These are phyloP conservation scores for Amblyjoppa fuscipennis DNA, from an alignment of 2,888 invertebrate species.

Conservation along the genomic window DNA sequence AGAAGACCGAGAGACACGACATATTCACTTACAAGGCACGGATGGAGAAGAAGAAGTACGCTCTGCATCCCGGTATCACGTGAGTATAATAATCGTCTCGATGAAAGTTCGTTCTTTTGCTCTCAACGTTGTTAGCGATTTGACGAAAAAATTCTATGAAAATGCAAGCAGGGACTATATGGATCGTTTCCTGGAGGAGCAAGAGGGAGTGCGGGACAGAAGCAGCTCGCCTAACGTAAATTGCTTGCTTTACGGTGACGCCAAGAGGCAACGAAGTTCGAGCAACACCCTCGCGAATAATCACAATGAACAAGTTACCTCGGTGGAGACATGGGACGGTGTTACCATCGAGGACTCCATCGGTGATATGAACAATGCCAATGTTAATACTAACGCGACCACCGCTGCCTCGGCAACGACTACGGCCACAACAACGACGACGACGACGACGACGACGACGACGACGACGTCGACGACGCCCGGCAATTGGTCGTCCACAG, in stretches of 20 bases:
- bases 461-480: conserved; percentile 19
- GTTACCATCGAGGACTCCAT: conserved; percentile 70
- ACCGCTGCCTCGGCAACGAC: conserved; percentile 47
- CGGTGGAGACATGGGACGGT: conserved; percentile 81
- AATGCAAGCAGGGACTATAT: conserved; percentile 91
- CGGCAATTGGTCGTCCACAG: conserved; percentile 39
- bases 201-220: conserved; percentile 89
- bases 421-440: conserved; percentile 47
- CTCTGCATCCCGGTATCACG: conserved; percentile 95
- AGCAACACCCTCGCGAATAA: conserved; percentile 74
- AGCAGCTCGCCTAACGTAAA: conserved; percentile 91
- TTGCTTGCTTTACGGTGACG: conserved; percentile 82
- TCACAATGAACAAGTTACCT: conserved; percentile 77
- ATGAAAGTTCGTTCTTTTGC: not conserved
- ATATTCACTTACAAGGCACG: conserved; percentile 95
- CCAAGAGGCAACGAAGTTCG: conserved; percentile 81
- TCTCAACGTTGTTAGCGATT: conserved; percentile 48
- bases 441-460: not conserved
- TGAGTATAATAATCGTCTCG: conserved; percentile 84
- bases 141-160: conserved; percentile 70
- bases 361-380: conserved; percentile 66
- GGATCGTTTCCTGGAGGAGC: conserved; percentile 96
- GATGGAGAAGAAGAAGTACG: conserved; percentile 96
- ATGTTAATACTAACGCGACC: conserved; percentile 37
- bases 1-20: conserved; percentile 99